Base-by-base conservation (phyloP, 2,113 vertebrate genomes). In the Cettia cetti region DNA sequence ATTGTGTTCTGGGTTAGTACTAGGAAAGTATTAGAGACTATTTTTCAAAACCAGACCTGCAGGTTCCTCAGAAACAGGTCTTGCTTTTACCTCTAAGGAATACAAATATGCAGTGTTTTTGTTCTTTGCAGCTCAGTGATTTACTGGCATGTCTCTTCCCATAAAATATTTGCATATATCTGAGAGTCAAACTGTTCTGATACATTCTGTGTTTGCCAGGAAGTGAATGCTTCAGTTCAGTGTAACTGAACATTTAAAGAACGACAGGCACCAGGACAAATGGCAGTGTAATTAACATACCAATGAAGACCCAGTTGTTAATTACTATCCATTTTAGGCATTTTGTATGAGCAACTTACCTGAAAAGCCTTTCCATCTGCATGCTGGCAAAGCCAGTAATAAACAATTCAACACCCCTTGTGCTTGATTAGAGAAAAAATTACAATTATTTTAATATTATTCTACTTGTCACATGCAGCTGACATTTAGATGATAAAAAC, bases 91-190 rank as follows among this genome's bases (percentile, higher is more conserved):
- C 88, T 88, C 93, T 9, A 60, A 86, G 64, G 92, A 96, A 96
- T 92, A 95, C 92, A 94, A 94, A 93, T 86, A 92, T 18, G 69
- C 93, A 79, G 60, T 82, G 93, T 89, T 96, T 96, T 96, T 94
- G 92, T 95, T 95, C 95, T 96, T 90, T 68, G 95, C 88, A 96
- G 93, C 93, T 96, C 94, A 90, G 79, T 93, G 92, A 95, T 94
- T 97, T 95, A 94, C 95, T 94, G 86, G 92, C 86, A 96, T 94
- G 86, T 59, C 72, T 94, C 80, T 92, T 89, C 86, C 94, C 90
- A 94, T 95, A 95, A 96, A 96, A 94, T 96, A 96, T 95, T 96
- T 96, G 93, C 95, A 97, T 96, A 90, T 90, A 96, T 96, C 92
- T 86, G 79, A 71, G 90, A 96, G 90, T 96, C 94, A 94, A 61